These are phyloP conservation scores for Psix sp. DNA, from an alignment of 1,140 invertebrate species.

Conservation along the genomic window DNA sequence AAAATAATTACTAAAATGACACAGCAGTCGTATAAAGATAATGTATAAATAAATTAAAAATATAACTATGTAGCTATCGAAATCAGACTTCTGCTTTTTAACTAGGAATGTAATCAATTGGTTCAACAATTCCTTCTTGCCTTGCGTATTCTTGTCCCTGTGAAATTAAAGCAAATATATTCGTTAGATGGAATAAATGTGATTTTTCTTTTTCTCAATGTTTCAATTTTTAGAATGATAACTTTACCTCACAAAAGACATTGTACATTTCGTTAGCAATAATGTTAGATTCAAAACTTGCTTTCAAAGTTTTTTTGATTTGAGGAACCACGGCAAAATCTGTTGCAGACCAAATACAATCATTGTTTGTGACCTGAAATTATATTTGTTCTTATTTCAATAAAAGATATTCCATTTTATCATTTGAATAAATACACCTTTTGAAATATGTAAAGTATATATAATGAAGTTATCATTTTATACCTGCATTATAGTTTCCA, in stretches of 20 bases:
- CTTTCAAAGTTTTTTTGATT: slow-evolving; percentile 70
- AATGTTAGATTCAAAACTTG: slow-evolving; percentile 71
- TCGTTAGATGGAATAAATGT: too few species aligned
- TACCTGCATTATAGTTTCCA: slow-evolving; percentile 74
- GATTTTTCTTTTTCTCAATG: not conserved
- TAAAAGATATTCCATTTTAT: too few species aligned
- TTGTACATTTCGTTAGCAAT: slow-evolving; percentile 74
- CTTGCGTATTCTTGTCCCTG: slow-evolving; percentile 63
- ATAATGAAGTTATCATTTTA: too few species aligned
- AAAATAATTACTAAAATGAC: slow-evolving; percentile 11
- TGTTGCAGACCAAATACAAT: slow-evolving; percentile 76
- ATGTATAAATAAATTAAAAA: slow-evolving; percentile 33
- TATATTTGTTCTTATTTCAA: not conserved
- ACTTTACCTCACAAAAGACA: slow-evolving; percentile 72
- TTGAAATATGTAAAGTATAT: too few species aligned
- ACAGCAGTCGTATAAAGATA: slow-evolving; percentile 34
- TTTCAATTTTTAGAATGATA: slow-evolving; percentile 5
- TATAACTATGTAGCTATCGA: slow-evolving; percentile 11
- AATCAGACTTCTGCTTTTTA: slow-evolving; percentile 32
- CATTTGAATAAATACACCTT: too few species aligned
- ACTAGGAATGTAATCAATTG: slow-evolving; percentile 38
- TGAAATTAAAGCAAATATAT: slow-evolving; percentile 16
- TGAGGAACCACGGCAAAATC: slow-evolving; percentile 75
- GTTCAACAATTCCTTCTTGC: slow-evolving; percentile 59
- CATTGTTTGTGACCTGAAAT: slow-evolving; percentile 69